Conservation (phyloP, 2,888 invertebrate species). For the Carcina quercana region DNA sequence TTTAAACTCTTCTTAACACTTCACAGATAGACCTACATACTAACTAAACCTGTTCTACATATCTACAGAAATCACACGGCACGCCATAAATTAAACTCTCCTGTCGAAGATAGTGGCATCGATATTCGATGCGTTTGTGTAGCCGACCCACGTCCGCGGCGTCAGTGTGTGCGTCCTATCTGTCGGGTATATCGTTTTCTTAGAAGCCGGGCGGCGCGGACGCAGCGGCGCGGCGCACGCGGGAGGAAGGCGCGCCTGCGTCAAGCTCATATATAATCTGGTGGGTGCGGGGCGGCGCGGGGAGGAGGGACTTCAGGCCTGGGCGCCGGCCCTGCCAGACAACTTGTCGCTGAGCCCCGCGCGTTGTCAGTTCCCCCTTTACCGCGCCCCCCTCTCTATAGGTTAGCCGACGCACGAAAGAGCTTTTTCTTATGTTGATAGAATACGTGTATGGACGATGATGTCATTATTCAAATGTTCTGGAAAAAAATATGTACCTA, state of each 20-base stretch:
- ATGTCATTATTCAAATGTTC: too few relatives aligned
- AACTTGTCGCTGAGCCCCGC: constrained; percentile 63
- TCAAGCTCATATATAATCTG: constrained; percentile 40
- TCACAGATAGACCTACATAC: too few relatives aligned
- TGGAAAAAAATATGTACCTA: too few relatives aligned
- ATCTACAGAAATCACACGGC: constrained; percentile 13
- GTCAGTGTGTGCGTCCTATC: constrained; percentile 28
- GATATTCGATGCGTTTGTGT: constrained; percentile 14
- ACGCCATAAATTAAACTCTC: constrained; percentile 24
- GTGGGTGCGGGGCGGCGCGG: constrained; percentile 21
- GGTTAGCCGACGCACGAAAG: constrained; percentile 45
- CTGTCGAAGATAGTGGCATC: constrained; percentile 27
- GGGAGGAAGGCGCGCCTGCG: constrained; percentile 29
- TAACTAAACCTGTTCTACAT: too few relatives aligned
- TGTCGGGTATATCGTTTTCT: constrained; percentile 55
- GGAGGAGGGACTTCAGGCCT: constrained; percentile 31
- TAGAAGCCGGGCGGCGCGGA: constrained; percentile 39
- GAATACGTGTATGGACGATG: too few relatives aligned
- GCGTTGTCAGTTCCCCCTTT: constrained; percentile 20
- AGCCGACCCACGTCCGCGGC: constrained; percentile 5
- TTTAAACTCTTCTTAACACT: too few relatives aligned
- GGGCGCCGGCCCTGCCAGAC: constrained; percentile 54
- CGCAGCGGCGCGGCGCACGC: constrained; percentile 18
- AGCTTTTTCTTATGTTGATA: constrained; percentile 24
- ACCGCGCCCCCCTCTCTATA: constrained; percentile 33